These are phyloP conservation scores for Cataglyphis altisquamis DNA, from an alignment of 2,888 invertebrate genomes.

Conservation along the genomic window DNA sequence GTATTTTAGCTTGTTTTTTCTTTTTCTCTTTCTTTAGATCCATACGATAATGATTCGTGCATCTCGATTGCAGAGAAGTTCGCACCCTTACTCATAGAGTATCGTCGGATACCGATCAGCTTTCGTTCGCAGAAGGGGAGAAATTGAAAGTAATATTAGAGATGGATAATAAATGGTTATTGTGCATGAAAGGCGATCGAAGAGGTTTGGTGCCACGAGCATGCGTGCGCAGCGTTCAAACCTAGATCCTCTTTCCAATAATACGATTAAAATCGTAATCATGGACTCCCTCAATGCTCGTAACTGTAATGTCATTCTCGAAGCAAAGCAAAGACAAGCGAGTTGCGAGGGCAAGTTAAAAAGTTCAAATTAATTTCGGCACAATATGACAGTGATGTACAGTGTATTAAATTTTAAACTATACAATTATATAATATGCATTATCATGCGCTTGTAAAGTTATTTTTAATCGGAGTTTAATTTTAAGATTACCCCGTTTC, in stretches of 20 bases:
- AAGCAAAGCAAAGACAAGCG: slow-evolving; percentile 44
- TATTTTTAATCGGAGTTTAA: slow-evolving; percentile 53
- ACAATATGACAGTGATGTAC: slow-evolving; percentile 78
- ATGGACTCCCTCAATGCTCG: neutral
- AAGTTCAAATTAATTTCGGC: slow-evolving; percentile 55
- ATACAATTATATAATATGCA: slow-evolving; percentile 50
- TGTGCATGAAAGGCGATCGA: slow-evolving; percentile 92
- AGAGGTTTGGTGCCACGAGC: slow-evolving; percentile 92
- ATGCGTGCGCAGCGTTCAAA: slow-evolving; percentile 87
- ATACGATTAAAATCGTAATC: slow-evolving; percentile 24
- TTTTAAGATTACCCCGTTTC: slow-evolving; percentile 62
- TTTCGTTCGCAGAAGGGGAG: slow-evolving; percentile 93
- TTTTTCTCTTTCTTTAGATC: slow-evolving; percentile 69
- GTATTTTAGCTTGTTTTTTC: slow-evolving; percentile 63
- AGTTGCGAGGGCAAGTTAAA: slow-evolving; percentile 52
- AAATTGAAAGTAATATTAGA: slow-evolving; percentile 91
- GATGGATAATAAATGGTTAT: slow-evolving; percentile 92
- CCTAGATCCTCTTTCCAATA: slow-evolving; percentile 78
- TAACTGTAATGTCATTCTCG: slow-evolving; percentile 14
- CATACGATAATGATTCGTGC: slow-evolving; percentile 67
- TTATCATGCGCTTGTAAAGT: slow-evolving; percentile 65
- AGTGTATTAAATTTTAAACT: slow-evolving; percentile 80
- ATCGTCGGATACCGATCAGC: slow-evolving; percentile 92
- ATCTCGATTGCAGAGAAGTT: slow-evolving; percentile 88
- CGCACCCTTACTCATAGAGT: slow-evolving; percentile 91